Percentiles rank a stretch among this genome's conserved stretches.
Evolutionary conservation across 2,113 vertebrate species (phyloP).

Genomic region (Trogon melanurus): DNA sequence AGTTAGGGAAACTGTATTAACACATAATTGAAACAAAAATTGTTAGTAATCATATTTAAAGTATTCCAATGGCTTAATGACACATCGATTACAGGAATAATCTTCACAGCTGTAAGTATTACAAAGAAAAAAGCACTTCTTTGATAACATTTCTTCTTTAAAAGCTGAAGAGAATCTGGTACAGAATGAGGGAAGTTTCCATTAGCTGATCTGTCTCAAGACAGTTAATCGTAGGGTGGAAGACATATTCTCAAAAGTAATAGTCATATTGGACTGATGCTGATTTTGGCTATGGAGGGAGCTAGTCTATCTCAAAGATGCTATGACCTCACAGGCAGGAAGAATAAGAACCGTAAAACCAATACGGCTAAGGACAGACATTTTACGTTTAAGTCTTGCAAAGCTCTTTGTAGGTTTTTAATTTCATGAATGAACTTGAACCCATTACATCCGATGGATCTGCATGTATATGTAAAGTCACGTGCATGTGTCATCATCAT

Average conservation of each 20-base stretch:
- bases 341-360: not conserved
- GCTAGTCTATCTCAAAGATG: not conserved
- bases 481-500: not conserved
- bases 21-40: not conserved
- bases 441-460: not conserved
- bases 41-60: not conserved
- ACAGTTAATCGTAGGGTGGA: not conserved
- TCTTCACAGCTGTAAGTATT: not conserved
- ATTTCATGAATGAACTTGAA: not conserved
- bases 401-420: not conserved
- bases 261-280: not conserved
- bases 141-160: not conserved
- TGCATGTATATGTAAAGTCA: not conserved
- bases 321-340: not conserved
- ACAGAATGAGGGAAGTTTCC: not conserved
- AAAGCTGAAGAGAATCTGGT: not conserved
- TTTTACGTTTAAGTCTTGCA: not conserved
- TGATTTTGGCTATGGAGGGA: not conserved
- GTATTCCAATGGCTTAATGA: not conserved
- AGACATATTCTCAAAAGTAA: not conserved
- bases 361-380: not conserved
- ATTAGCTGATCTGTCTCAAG: not conserved
- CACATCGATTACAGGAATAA: not conserved
- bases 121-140: not conserved
- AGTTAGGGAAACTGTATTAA: not conserved